Evolutionary conservation across 2,888 invertebrate genomes (phyloP), one percentile per base, ranked within the genome.

Genomic region (Drosophila buzzatii): DNA sequence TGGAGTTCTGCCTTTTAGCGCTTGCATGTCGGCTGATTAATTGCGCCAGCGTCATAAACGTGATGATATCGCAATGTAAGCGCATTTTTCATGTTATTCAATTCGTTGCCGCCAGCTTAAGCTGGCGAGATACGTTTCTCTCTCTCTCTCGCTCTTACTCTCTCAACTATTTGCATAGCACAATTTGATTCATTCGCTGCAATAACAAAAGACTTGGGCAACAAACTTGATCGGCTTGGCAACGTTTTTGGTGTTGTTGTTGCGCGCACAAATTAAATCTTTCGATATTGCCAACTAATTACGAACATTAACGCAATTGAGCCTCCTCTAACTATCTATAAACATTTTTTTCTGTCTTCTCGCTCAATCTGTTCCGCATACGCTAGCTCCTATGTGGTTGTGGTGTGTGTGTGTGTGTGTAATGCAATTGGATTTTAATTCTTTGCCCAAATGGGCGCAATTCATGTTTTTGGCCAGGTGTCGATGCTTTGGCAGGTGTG

Each of bases 31-130:
- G 84, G 89, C 84, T 92, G 92, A 92, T 92, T 92, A 92, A 92
- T 92, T 92, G 92, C 86, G 88, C 84, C 87, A 91, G 89, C 91
- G 91, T 92, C 91, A 91, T 90, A 92, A 92, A 91, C 91, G 92
- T 92, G 92, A 92, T 92, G 92, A 92, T 92, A 92, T 92, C 92
- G 91, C 91, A 92, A 88, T 92, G 92, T 83, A 84, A 81, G 87
- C 85, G 81, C 89, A 90, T 91, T 91, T 89, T 91, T 91, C 85
- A 90, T 89, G 85, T 86, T 86, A 86, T 90, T 90, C 89, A 90
- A 84, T 90, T 88, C 86, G 75, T 76, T 87, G 86, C 90, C 88
- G 87, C 70, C 85, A 89, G 82, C 82, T 68, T 52, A 44, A 67
- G 68, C 70, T 59, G 20, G 18, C 12, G 33, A 57, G 60, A 70